Evolutionary conservation across 1,140 invertebrate species (phyloP).

Genomic region (Physella acuta): DNA sequence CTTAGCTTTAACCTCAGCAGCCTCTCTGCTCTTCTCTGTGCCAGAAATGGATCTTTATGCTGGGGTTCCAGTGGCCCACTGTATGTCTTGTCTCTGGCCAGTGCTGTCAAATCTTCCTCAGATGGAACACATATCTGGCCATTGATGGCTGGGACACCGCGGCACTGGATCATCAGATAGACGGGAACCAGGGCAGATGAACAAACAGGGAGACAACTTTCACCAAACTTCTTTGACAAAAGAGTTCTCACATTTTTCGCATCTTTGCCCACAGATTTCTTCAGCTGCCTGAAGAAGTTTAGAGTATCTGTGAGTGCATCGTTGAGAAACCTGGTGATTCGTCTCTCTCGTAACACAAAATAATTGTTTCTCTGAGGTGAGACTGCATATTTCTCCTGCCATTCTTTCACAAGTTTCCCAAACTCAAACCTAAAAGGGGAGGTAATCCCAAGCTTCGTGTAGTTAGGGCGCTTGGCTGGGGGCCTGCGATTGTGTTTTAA

Average conservation of each 20-base stretch:
- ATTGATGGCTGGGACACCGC: slow-evolving; percentile 44
- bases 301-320: slow-evolving; percentile 5
- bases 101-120: slow-evolving; percentile 62
- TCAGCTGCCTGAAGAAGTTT: slow-evolving; percentile 32
- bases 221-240: background rate
- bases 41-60: slow-evolving; percentile 64
- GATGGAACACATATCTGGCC: slow-evolving; percentile 62
- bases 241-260: background rate
- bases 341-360: slow-evolving; percentile 19
- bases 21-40: slow-evolving; percentile 18
- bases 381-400: slow-evolving; percentile 38
- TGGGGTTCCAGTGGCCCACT: slow-evolving; percentile 64
- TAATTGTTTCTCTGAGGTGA: background rate
- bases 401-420: slow-evolving; percentile 33
- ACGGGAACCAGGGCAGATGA: slow-evolving; percentile 45
- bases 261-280: background rate
- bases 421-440: slow-evolving; percentile 77
- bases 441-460: slow-evolving; percentile 72
- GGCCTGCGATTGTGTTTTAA: slow-evolving; percentile 63
- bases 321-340: slow-evolving; percentile 17
- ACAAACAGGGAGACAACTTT: background rate
- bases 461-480: slow-evolving; percentile 83
- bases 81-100: slow-evolving; percentile 52
- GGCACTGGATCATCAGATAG: slow-evolving; percentile 33
- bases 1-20: slow-evolving; percentile 62